Base-by-base conservation (phyloP, 2,797 vertebrate species). In the Sebastes vulpes region DNA sequence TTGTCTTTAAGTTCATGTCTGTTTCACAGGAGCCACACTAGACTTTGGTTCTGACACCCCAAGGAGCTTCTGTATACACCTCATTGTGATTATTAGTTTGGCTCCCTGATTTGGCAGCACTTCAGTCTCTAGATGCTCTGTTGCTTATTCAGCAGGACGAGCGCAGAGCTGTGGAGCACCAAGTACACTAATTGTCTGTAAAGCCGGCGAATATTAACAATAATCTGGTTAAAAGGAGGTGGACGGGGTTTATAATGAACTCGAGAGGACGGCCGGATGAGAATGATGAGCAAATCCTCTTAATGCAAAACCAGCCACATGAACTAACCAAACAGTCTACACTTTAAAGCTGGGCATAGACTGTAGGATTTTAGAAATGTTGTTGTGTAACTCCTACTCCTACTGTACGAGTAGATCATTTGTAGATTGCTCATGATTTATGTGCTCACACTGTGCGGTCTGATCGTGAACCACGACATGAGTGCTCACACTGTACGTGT, bases 221-320 rank as follows among this genome's bases (percentile, higher is more conserved):
- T 92, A 92, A 93, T 92, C 91, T 73, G 83, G 66, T 87, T 90
- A 81, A 84, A 81, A 89, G 69, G 87, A 91, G 68, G 79, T 57
- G 60, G 52, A 72, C 2, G 4, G 1, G 42, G 54, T 71, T 77
- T 68, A 52, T 78, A 73, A 79, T 72, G 66, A 82, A 84, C 79
- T 60, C 66, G 56, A 64, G 65, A 75, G 16, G 76, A 81, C 31
- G 21, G 66, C 57, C 18, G 11, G 20, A 58, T 63, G 75, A 84
- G 52, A 81, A 77, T 68, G 54, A 76, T 54, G 72, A 85, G 50
- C 23, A 72, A 75, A 81, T 69, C 54, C 52, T 64, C 32, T 81
- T 32, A 20, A 52, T 31, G 29, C 16, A 18, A 54, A 79, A 23
- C 42, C 8, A 4, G 23, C 25, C 35, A 23, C 23, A 25, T 28